Evolutionary conservation across 2,113 vertebrate genomes (phyloP).

Genomic region (Daboia siamensis): DNA sequence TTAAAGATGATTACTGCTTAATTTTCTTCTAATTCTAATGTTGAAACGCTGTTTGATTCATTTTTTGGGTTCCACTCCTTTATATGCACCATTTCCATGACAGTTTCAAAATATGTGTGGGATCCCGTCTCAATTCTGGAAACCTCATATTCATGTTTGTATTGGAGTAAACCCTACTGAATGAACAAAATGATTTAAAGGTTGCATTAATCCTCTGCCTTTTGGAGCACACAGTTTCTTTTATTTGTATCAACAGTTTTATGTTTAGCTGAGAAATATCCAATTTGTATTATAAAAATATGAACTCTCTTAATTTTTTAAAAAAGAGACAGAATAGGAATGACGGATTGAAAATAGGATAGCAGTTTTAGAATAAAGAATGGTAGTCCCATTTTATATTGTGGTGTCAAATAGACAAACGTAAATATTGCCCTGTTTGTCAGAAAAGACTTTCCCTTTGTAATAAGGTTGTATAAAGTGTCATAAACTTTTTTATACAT

Average conservation of each 20-base stretch:
- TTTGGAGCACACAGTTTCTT: not conserved
- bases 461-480: not conserved
- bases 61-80: not conserved
- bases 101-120: not conserved
- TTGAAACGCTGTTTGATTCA: not conserved
- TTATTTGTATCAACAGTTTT: not conserved
- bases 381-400: not conserved
- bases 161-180: not conserved
- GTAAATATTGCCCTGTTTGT: not conserved
- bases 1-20: not conserved
- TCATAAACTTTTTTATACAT: not conserved
- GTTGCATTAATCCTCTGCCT: not conserved
- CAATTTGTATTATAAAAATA: not conserved
- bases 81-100: not conserved
- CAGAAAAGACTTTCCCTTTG: not conserved
- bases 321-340: not conserved
- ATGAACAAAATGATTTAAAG: not conserved
- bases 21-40: not conserved
- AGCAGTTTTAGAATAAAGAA: not conserved
- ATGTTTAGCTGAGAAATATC: not conserved
- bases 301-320: not conserved
- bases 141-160: not conserved
- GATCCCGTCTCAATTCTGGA: not conserved
- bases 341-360: not conserved
- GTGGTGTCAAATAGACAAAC: not conserved